Evolutionary conservation across 2,797 vertebrate species (phyloP).

Genomic region (Xenops minutus): DNA sequence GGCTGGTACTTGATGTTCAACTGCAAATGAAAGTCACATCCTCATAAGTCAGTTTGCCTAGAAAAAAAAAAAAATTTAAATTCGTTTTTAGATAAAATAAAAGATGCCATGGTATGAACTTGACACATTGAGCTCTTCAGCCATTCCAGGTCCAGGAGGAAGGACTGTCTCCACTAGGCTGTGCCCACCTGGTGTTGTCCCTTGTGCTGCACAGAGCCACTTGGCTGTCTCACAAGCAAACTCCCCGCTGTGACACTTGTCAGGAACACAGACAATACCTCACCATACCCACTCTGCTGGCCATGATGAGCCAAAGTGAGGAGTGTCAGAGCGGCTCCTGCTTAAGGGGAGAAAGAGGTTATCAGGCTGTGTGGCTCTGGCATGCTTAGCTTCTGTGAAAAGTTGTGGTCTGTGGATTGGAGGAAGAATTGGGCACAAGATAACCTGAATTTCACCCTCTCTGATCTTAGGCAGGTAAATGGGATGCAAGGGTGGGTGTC

Average conservation of each 20-base stretch:
- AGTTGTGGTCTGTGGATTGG: neutral
- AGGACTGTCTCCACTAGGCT: neutral
- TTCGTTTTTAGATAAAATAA: neutral
- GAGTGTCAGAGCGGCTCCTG: neutral
- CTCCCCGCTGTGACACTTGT: neutral
- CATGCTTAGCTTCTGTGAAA: neutral
- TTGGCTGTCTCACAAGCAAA: neutral
- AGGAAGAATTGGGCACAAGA: neutral
- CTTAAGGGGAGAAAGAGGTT: neutral
- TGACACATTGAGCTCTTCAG: neutral
- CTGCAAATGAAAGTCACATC: neutral
- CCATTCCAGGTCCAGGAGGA: neutral
- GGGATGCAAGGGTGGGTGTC: neutral
- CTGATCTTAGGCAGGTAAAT: neutral
- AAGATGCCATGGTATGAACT: neutral
- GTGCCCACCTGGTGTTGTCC: neutral
- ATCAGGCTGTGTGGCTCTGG: neutral
- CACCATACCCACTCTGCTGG: accelerated
- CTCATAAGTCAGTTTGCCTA: neutral
- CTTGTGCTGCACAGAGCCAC: neutral
- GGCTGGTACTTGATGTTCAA: neutral
- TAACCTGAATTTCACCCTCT: neutral
- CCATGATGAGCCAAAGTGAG: neutral
- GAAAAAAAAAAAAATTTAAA: neutral
- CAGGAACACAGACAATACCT: neutral